Percentiles rank a stretch among this genome's conserved stretches.
phyloP scores from a whole-genome alignment of 2,113 vertebrate genomes.

The Phalacrocorax brasilianus region DNA sequence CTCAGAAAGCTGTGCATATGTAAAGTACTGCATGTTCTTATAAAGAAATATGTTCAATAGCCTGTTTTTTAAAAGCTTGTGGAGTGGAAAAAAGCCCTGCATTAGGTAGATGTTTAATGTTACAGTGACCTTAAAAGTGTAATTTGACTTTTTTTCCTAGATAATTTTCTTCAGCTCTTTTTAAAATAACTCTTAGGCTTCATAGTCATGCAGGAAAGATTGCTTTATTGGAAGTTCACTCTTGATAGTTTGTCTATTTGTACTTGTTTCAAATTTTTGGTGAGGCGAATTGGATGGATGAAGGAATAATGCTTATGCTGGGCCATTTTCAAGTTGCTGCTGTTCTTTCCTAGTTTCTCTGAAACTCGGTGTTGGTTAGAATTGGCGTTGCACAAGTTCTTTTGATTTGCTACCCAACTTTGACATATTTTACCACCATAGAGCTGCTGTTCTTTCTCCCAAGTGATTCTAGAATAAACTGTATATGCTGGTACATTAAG shows the following conservation, averaged over 20 bases:
- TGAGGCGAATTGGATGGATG: not conserved
- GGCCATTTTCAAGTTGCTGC: not conserved
- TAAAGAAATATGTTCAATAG: constrained; percentile 26
- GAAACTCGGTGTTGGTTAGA: not conserved
- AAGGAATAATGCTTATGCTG: not conserved
- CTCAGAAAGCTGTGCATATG: not conserved
- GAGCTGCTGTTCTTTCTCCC: no score
- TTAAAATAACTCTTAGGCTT: not conserved
- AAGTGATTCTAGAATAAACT: no score
- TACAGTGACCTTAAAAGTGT: not conserved
- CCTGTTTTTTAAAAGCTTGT: not conserved
- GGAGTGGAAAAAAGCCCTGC: not conserved
- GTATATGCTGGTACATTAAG: no score
- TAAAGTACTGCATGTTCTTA: constrained; percentile 40
- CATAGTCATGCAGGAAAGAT: not conserved
- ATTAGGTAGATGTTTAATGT: not conserved
- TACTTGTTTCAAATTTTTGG: not conserved
- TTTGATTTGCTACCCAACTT: no score
- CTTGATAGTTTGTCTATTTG: not conserved
- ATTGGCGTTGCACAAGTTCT: no score
- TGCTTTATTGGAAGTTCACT: not conserved
- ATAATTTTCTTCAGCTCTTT: not conserved
- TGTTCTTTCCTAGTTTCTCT: not conserved
- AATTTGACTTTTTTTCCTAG: not conserved
- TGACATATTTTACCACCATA: no score